Evolutionary conservation across 2,888 invertebrate genomes (phyloP), one percentile per base, ranked within the genome.

Genomic region (Protonemura montana): DNA sequence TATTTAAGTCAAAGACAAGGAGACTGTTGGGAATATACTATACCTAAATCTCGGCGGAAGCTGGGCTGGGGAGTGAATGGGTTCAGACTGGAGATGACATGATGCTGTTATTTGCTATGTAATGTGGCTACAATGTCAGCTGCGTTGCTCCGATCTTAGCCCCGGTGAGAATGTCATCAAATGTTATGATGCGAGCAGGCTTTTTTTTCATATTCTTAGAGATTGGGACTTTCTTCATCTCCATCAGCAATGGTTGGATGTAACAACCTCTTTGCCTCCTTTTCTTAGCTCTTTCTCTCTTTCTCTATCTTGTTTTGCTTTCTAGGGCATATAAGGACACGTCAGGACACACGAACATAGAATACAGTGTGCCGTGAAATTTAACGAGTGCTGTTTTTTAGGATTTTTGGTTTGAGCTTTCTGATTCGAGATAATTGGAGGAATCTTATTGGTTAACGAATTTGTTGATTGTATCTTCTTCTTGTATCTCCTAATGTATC

Each of bases 211-310:
- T 84, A 27, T 84, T 84, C 84, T 59, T n/a, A 25, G 84, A 84
- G 84, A 84, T 84, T 84, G 84, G 13, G 84, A 76, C 76, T 59
- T 59, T 84, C 83, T 83, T 83, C 83, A 42, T 83, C 83, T 42
- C 59, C 83, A 83, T 83, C 83, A 42, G 26, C 42, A 59, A 7
- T 28, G 29, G 59, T 21, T 59, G 59, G 59, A 59, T 59, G 59
- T 7, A 59, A 59, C 13, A 59, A 21, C 13, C 59, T 59, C 13
- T 13, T 59, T 21, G 59, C 59, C 59, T 59, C 59, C 3, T 59
- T 59, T 59, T 59, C 59, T 59, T 13, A 59, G 59, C 59, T 59
- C 59, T 59, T 13, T 35, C 21, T 59, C 59, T 59, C 59, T 59
- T 1, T 59, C 59, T 59, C 3, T 35, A 35, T 35, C 35, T 35